These are phyloP conservation scores for Aphaenogaster ashmeadi DNA, from an alignment of 1,140 invertebrate species.

Conservation along the genomic window DNA sequence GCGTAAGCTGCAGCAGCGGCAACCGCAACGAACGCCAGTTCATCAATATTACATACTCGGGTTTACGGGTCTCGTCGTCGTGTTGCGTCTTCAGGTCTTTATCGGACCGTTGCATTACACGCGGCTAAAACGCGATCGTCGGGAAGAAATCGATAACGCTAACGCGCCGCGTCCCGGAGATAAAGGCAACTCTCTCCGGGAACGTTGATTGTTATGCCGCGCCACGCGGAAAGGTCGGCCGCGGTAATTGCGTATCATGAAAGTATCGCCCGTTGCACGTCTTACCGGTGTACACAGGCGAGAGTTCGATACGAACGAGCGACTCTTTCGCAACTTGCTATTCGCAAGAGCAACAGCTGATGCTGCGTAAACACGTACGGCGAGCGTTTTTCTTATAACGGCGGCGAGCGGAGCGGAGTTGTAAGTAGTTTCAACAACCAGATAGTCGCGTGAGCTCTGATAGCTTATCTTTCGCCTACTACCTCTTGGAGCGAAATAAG, in stretches of 20 bases:
- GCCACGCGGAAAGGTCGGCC: constrained; percentile 15
- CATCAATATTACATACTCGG: constrained; percentile 27
- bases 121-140: constrained; percentile 37
- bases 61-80: constrained; percentile 7
- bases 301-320: constrained; percentile 20
- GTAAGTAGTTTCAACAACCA: neutral
- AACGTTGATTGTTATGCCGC: constrained; percentile 37
- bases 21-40: neutral
- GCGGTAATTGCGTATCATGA: constrained; percentile 48
- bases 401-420: neutral
- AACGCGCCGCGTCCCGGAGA: constrained; percentile 8
- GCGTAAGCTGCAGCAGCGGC: neutral
- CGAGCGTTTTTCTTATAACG: neutral
- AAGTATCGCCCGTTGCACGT: constrained; percentile 29
- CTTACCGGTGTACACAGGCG: neutral
- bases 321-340: neutral
- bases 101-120: constrained; percentile 1
- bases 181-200: constrained; percentile 17
- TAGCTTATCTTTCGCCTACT: constrained; percentile 16
- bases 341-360: constrained; percentile 49
- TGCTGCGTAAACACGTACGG: constrained; percentile 41
- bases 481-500: neutral
- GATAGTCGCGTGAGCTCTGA: constrained; percentile 15
- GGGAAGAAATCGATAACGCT: constrained; percentile 36
- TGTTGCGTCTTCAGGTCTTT: constrained; percentile 36